phyloP scores from a whole-genome alignment of 1,140 invertebrate species.

The Lysiphlebus fabarum region DNA sequence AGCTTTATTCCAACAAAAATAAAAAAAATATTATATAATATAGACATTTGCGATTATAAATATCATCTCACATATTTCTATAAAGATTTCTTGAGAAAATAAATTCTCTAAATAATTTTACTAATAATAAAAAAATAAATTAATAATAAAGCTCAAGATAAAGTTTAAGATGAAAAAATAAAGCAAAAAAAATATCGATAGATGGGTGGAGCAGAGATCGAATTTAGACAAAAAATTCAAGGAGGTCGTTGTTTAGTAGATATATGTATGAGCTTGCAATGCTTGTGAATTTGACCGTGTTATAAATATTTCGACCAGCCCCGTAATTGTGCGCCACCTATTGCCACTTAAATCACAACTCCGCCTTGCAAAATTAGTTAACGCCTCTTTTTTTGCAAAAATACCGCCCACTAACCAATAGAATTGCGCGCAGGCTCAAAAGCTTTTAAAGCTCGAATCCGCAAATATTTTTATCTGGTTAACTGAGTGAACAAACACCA shows the following conservation, averaged over 20 bases:
- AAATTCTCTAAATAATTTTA: too few species aligned
- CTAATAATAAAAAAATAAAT: too few species aligned
- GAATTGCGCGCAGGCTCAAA: conserved; percentile 25
- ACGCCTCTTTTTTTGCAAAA: conserved; percentile 52
- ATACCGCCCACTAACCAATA: conserved; percentile 52
- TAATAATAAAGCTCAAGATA: too few species aligned
- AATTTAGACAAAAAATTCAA: conserved; percentile 25
- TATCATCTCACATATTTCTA: too few species aligned
- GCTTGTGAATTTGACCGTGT: conserved; percentile 34
- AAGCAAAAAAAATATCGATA: conserved; percentile 22
- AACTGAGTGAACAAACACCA: conserved; percentile 49
- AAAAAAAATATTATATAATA: too few species aligned
- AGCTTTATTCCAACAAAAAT: too few species aligned
- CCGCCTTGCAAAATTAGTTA: conserved; percentile 41
- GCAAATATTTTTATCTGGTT: conserved; percentile 35
- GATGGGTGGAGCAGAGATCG: conserved; percentile 28
- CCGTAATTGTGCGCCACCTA: conserved; percentile 39
- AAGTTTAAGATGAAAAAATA: not conserved
- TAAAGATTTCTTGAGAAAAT: too few species aligned
- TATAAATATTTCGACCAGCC: conserved; percentile 45
- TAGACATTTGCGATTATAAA: too few species aligned
- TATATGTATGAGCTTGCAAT: conserved; percentile 23
- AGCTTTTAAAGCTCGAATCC: conserved; percentile 24
- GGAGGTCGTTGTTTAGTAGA: too few species aligned
- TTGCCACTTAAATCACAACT: conserved; percentile 43